Percentiles rank a stretch among this genome's conserved stretches.
These are phyloP conservation scores for Metallyticus violacea DNA, from an alignment of 2,888 invertebrate genomes.

Conservation along the genomic window DNA sequence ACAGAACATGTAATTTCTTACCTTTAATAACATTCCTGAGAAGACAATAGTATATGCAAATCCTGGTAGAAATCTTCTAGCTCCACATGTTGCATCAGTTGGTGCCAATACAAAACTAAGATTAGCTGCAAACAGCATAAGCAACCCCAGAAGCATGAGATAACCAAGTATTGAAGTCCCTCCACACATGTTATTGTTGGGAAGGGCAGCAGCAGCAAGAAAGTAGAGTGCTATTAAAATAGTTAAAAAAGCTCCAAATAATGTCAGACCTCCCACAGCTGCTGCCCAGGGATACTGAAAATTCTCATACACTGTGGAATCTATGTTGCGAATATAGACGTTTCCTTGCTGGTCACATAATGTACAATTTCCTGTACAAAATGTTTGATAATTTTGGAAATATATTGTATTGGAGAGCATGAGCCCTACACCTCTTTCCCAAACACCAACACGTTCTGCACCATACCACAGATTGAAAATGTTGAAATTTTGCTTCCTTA, in stretches of 20 bases:
- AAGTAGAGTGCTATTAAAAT: conserved; percentile 30
- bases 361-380: background rate
- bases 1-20: too few species aligned
- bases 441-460: conserved; percentile 19
- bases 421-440: conserved; percentile 19
- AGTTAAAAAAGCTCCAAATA: conserved; percentile 29
- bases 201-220: conserved; percentile 29
- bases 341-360: conserved; percentile 1
- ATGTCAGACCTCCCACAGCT: conserved; percentile 23
- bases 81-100: conserved; percentile 44
- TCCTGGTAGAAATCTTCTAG: conserved; percentile 47
- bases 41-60: conserved; percentile 47
- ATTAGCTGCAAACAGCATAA: conserved; percentile 44
- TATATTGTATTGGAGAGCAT: background rate
- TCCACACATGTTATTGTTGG: conserved; percentile 27
- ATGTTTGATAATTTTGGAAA: conserved; percentile 1
- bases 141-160: conserved; percentile 46
- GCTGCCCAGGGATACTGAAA: conserved; percentile 25
- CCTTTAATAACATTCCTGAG: conserved; percentile 45
- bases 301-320: background rate
- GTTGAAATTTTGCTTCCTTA: background rate
- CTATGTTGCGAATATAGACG: background rate
- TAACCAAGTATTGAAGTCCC: conserved; percentile 45
- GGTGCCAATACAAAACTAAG: conserved; percentile 37
- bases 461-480: conserved; percentile 17